Percentiles rank a stretch among this genome's conserved stretches.
Conservation (phyloP, 2,113 vertebrate genomes). For the Ictalurus punctatus region DNA sequence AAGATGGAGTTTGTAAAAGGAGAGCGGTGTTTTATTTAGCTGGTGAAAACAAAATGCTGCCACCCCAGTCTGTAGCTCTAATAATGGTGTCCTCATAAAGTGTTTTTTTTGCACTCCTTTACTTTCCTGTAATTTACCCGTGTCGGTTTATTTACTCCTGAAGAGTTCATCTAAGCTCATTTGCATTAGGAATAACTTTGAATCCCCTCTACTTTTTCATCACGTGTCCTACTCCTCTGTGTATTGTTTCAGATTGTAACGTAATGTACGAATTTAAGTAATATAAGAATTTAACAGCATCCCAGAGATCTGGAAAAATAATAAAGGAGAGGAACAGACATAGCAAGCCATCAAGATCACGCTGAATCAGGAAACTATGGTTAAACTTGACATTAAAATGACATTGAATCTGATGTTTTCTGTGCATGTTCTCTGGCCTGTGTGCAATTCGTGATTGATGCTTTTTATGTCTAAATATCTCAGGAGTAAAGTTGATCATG, state of each 20-base stretch:
- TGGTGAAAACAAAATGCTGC: conserved; percentile 57
- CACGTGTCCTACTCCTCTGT: background rate
- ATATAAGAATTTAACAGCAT: conserved; percentile 14
- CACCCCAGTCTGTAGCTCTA: conserved; percentile 31
- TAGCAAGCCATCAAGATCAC: conserved; percentile 8
- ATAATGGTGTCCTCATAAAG: conserved; percentile 55
- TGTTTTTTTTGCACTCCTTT: conserved; percentile 50
- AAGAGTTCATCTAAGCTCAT: background rate
- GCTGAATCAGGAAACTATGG: conserved; percentile 24
- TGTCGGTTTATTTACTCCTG: conserved; percentile 40
- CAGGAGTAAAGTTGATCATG: conserved; percentile 58
- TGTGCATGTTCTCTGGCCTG: background rate
- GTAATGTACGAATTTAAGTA: conserved; percentile 23
- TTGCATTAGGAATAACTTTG: background rate
- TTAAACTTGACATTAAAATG: background rate
- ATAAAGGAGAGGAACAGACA: conserved; percentile 32
- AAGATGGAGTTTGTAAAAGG: conserved; percentile 62
- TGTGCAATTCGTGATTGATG: background rate
- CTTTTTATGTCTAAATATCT: conserved; percentile 52
- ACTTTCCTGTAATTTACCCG: conserved; percentile 38
- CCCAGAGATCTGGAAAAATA: conserved; percentile 22
- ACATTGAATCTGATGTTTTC: background rate
- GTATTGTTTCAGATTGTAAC: conserved; percentile 24
- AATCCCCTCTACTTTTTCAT: background rate
- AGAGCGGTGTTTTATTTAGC: conserved; percentile 56